Percentiles rank a stretch among this genome's conserved stretches.
These are phyloP conservation scores for Pentamera pediparva DNA, from an alignment of 53 echinoderm and acorn worm species.

Conservation along the genomic window DNA sequence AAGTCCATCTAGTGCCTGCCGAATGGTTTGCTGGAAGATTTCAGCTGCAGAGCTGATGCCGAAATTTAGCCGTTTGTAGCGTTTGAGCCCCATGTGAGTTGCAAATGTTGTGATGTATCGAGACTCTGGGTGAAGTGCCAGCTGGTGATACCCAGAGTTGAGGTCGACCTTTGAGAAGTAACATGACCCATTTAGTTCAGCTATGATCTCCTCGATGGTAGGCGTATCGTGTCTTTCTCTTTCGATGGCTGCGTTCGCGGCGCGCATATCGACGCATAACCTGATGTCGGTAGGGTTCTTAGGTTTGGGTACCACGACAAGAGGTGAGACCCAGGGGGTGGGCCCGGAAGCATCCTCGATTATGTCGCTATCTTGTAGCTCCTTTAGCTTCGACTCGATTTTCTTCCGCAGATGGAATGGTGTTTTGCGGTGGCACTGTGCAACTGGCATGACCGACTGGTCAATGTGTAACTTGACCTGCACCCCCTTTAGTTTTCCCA, in stretches of 20 bases:
- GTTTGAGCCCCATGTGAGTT: constrained; percentile 51
- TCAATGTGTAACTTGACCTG: constrained; percentile 8
- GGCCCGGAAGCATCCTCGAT: constrained; percentile 53
- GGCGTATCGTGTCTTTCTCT: constrained; percentile 54
- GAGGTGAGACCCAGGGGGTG: constrained; percentile 56
- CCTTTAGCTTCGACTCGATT: constrained; percentile 35
- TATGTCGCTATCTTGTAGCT: constrained; percentile 47
- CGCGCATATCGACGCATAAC: constrained; percentile 41
- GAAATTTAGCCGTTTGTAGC: constrained; percentile 54
- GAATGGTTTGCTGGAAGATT: constrained; percentile 45
- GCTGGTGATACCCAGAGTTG: constrained; percentile 49
- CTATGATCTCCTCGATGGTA: constrained; percentile 44
- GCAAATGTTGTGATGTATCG: constrained; percentile 53
- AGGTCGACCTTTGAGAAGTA: constrained; percentile 49
- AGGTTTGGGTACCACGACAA: constrained; percentile 48
- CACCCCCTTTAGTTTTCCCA: constrained; percentile 1
- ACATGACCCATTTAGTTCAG: constrained; percentile 40
- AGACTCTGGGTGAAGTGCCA: constrained; percentile 33
- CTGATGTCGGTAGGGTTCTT: constrained; percentile 28
- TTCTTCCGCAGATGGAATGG: constrained; percentile 60
- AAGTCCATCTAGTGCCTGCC: constrained; percentile 35
- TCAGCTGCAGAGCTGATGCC: constrained; percentile 49
- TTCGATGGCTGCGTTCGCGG: constrained; percentile 36
- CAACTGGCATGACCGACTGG: constrained; percentile 31
- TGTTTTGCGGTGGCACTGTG: constrained; percentile 51